These are phyloP conservation scores for Brachypalpus laphriformis DNA, from an alignment of 2,888 invertebrate species.

Conservation along the genomic window DNA sequence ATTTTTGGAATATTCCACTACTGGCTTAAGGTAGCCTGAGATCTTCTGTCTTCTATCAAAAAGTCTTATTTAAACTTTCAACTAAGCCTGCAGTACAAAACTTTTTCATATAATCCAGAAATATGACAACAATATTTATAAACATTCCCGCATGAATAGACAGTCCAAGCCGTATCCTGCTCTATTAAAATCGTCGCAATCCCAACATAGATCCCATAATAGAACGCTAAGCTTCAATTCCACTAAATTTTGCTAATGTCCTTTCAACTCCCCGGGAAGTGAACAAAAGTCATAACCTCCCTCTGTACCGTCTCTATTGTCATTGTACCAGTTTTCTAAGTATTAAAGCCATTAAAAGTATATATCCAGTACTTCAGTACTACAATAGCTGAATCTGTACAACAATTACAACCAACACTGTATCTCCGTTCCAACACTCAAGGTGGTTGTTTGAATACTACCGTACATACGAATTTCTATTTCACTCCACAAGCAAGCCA, in stretches of 20 bases:
- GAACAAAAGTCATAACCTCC: constrained; percentile 28
- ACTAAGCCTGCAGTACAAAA: background rate
- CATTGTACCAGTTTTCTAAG: constrained; percentile 29
- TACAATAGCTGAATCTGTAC: constrained; percentile 35
- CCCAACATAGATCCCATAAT: constrained; percentile 5
- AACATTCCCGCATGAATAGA: background rate
- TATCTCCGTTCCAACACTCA: background rate
- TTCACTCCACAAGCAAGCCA: constrained; percentile 55
- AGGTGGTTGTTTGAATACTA: constrained; percentile 37
- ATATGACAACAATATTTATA: background rate
- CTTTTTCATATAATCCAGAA: background rate
- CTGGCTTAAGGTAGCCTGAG: too few species aligned
- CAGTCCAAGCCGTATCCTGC: background rate
- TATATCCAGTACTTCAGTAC: constrained; percentile 17
- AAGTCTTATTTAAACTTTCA: too few species aligned
- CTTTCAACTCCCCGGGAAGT: constrained; percentile 33
- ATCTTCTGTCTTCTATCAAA: too few species aligned
- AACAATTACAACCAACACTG: constrained; percentile 42
- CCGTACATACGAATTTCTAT: constrained; percentile 31
- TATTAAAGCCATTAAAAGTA: constrained; percentile 48
- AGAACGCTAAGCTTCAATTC: constrained; percentile 1
- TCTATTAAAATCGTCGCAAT: constrained; percentile 12
- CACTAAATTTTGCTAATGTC: constrained; percentile 45
- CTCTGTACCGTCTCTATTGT: background rate
- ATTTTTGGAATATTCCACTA: too few species aligned